Percentiles rank a stretch among this genome's conserved stretches.
Conservation (phyloP, 2,888 invertebrate genomes). For the Chouioia cunea region DNA sequence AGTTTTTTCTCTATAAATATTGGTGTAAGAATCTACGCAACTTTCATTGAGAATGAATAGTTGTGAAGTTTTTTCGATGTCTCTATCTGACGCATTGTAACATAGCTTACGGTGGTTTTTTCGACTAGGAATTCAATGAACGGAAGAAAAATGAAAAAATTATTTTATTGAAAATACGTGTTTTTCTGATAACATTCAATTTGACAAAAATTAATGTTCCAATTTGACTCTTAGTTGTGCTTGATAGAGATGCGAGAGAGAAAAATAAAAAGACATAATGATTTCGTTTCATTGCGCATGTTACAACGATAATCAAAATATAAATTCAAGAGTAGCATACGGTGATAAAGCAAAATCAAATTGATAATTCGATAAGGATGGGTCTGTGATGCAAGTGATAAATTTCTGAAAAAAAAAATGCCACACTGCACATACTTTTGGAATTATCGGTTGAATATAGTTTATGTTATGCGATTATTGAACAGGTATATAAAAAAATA, state of each 20-base stretch:
- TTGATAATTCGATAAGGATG: slow-evolving; percentile 15
- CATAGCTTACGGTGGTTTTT: slow-evolving; percentile 56
- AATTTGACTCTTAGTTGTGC: slow-evolving; percentile 3
- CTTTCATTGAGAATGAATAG: slow-evolving; percentile 22
- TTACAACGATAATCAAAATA: slow-evolving; percentile 19
- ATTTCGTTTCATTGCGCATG: slow-evolving; percentile 23
- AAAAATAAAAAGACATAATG: slow-evolving; percentile 26
- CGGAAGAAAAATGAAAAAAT: background rate
- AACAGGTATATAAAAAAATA: too few species aligned
- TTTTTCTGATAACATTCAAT: background rate
- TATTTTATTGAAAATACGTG: slow-evolving; percentile 1
- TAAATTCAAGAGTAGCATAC: background rate
- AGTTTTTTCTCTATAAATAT: slow-evolving; percentile 24
- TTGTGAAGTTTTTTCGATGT: slow-evolving; percentile 50
- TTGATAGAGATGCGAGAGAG: slow-evolving; percentile 22
- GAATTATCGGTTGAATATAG: too few species aligned
- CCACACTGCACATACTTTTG: too few species aligned
- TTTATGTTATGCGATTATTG: too few species aligned
- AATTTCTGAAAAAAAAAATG: background rate
- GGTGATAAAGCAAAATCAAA: background rate
- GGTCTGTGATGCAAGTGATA: background rate
- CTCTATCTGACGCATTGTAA: slow-evolving; percentile 62
- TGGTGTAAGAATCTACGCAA: background rate
- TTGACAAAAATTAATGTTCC: background rate
- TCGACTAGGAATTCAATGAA: slow-evolving; percentile 14